Evolutionary conservation across 2,113 vertebrate species (phyloP).

Genomic region (Rhea americana): DNA sequence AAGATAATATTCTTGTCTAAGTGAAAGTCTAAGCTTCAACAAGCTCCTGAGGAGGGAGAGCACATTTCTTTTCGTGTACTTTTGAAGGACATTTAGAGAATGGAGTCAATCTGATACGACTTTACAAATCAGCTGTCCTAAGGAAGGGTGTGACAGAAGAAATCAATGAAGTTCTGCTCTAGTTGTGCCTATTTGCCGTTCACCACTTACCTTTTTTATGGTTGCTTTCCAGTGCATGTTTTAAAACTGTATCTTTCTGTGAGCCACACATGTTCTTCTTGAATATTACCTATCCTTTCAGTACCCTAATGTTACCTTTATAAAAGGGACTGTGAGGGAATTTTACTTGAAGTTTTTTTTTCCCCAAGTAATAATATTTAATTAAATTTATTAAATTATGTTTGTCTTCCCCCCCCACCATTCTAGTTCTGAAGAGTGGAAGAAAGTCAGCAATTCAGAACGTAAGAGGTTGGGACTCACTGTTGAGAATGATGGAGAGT

Average conservation of each 20-base stretch:
- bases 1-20: not conserved
- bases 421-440: slow-evolving; percentile 91
- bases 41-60: not conserved
- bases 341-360: not conserved
- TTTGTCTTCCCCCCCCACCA: not conserved
- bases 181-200: not conserved
- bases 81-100: not conserved
- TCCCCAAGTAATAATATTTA: not conserved
- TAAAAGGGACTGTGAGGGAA: not conserved
- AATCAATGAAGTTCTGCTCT: slow-evolving; percentile 12
- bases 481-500: slow-evolving; percentile 91
- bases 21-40: not conserved
- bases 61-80: not conserved
- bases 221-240: not conserved
- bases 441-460: slow-evolving; percentile 84
- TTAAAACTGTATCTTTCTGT: not conserved
- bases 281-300: not conserved
- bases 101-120: not conserved
- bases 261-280: not conserved
- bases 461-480: slow-evolving; percentile 83
- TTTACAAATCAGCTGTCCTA: not conserved
- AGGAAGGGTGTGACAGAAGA: not conserved
- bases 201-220: not conserved
- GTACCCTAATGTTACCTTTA: not conserved
- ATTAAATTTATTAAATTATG: not conserved